Evolutionary conservation across 2,797 vertebrate species (phyloP), one percentile per base, ranked within the genome.

Genomic region (Yasuhikotakia modesta): DNA sequence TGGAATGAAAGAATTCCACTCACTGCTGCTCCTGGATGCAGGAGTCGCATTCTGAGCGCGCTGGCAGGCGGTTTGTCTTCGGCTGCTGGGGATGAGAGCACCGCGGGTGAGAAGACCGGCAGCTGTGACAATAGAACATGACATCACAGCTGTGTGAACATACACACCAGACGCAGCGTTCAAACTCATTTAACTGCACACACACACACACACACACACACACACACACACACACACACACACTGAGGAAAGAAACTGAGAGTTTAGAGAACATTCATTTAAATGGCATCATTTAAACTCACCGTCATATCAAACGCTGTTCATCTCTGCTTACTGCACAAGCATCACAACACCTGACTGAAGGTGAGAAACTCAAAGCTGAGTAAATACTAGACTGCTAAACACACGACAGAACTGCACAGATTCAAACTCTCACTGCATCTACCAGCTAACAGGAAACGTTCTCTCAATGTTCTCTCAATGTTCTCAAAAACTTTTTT

Each of bases 41-140:
- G 89, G 91, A 84, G 91, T 89, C 88, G 91, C 93, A 93, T 94
- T 93, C 91, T 92, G 90, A 52, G 73, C 80, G 90, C 86, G 90
- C 82, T 92, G 92, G 91, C 91, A 93, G 90, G 89, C 90, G 90
- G 90, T 94, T 93, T 94, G 93, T 94, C 91, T 94, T 86, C 88
- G 88, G 89, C 92, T 73, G 69, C 60, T 53, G 79, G 52, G 67
- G 81, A 70, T 6, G 16, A 39, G 63, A 50, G 43, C 69, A 30
- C 63, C 53, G 79, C 79, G 55, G 86, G 84, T 84, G 80, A 88
- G 78, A 86, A 84, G 86, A 84, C 74, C 85, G 78, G 84, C 87
- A 86, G 84, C 81, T 86, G 87, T 86, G 86, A 86, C 84, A 82
- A 70, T 80, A 83, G 87, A 86, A 90, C 86, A 82, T 74, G 83